These are phyloP conservation scores for Troides oblongomaculatus DNA, from an alignment of 2,888 invertebrate genomes.

Conservation along the genomic window DNA sequence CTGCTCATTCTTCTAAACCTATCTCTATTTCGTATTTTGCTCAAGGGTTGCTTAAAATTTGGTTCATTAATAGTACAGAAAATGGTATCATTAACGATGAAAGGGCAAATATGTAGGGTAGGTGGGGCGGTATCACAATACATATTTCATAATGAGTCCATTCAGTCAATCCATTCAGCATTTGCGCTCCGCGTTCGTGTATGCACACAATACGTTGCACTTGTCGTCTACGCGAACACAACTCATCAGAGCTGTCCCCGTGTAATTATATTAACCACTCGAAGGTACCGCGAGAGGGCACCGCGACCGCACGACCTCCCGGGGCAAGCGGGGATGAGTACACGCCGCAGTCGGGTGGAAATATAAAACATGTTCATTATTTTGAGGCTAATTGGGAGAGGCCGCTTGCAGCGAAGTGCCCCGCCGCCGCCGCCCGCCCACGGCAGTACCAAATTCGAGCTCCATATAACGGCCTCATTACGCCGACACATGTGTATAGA, in stretches of 20 bases:
- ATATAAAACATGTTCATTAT: slow-evolving; percentile 81
- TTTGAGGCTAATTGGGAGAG: slow-evolving; percentile 79
- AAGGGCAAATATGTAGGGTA: no score
- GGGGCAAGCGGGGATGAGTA: slow-evolving; percentile 74
- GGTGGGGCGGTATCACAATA: slow-evolving; percentile 36
- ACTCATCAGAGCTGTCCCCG: slow-evolving; percentile 56
- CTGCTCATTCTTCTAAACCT: no score
- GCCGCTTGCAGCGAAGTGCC: slow-evolving; percentile 72
- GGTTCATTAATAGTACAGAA: no score
- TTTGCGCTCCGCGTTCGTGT: slow-evolving; percentile 41
- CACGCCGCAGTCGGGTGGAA: slow-evolving; percentile 74
- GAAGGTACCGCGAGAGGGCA: slow-evolving; percentile 56
- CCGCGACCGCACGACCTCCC: slow-evolving; percentile 70
- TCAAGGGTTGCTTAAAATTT: no score
- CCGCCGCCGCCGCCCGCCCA: slow-evolving; percentile 63
- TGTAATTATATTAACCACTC: slow-evolving; percentile 57
- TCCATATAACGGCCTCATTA: slow-evolving; percentile 68
- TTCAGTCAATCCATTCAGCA: slow-evolving; percentile 26
- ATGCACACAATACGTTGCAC: slow-evolving; percentile 45
- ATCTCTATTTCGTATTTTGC: no score
- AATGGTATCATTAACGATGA: no score
- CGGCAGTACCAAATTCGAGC: slow-evolving; percentile 71
- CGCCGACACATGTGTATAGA: slow-evolving; percentile 59
- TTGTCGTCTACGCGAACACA: slow-evolving; percentile 43
- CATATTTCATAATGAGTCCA: slow-evolving; percentile 28